Conservation (phyloP, 2,888 invertebrate species). For the Erynnis tages region DNA sequence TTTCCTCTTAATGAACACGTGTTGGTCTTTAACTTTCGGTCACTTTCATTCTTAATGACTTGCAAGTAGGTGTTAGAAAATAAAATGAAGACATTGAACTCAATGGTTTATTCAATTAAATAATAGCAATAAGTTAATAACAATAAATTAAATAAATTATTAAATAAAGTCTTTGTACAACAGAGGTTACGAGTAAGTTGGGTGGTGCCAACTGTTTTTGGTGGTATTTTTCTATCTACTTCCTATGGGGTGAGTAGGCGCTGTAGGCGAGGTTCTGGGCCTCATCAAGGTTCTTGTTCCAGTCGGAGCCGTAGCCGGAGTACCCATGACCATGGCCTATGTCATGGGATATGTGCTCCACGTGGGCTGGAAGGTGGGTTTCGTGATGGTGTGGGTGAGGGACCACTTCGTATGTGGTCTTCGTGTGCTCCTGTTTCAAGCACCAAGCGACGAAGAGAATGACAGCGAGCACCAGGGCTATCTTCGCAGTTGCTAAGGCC, state of each 20-base stretch:
- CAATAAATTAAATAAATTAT: slow-evolving; percentile 67
- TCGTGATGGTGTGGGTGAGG: slow-evolving; percentile 79
- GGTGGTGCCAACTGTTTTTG: slow-evolving; percentile 32
- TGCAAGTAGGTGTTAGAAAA: slow-evolving; percentile 23
- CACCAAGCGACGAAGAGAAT: slow-evolving; percentile 82
- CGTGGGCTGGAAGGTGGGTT: slow-evolving; percentile 83
- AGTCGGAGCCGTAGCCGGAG: slow-evolving; percentile 65
- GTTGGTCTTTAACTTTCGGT: slow-evolving; percentile 21
- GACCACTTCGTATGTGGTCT: slow-evolving; percentile 73
- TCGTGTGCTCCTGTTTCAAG: slow-evolving; percentile 67
- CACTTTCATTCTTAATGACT: slow-evolving; percentile 29
- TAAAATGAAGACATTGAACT: slow-evolving; percentile 15
- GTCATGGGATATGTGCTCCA: slow-evolving; percentile 73
- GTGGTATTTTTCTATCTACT: slow-evolving; percentile 49
- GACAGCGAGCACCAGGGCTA: slow-evolving; percentile 87
- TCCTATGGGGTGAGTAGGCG: slow-evolving; percentile 76
- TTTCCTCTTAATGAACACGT: slow-evolving; percentile 17
- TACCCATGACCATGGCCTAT: slow-evolving; percentile 53
- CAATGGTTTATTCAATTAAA: slow-evolving; percentile 51
- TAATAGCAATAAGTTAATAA: slow-evolving; percentile 60
- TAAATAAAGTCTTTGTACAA: slow-evolving; percentile 78
- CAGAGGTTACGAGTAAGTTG: slow-evolving; percentile 42
- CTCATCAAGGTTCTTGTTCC: slow-evolving; percentile 83
- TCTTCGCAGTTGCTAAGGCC: slow-evolving; percentile 90
- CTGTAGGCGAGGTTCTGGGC: slow-evolving; percentile 87